Conservation (phyloP, 2,888 invertebrate species). For the Luperina nickerlii region DNA sequence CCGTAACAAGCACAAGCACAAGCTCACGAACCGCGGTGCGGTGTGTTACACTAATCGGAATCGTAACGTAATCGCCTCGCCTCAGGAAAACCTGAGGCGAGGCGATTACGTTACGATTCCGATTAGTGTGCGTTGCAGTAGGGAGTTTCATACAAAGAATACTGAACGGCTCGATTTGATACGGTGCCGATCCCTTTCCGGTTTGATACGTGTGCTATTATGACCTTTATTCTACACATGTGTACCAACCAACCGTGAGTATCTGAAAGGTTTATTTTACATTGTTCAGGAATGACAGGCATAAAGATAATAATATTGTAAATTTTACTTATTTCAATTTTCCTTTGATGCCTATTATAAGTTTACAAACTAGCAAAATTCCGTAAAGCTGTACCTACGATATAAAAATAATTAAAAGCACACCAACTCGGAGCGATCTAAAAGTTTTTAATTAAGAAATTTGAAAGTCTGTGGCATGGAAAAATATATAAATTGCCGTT, state of each 20-base stretch:
- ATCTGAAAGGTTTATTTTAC: neutral
- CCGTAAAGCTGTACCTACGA: slow-evolving; percentile 1
- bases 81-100: no score
- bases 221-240: neutral
- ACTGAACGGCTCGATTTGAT: no score
- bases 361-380: slow-evolving; percentile 20
- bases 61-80: no score
- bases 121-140: no score
- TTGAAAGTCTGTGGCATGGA: slow-evolving; percentile 37
- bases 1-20: no score
- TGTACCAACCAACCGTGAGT: neutral
- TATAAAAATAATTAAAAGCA: slow-evolving; percentile 44
- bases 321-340: neutral
- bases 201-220: no score
- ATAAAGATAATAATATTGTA: neutral
- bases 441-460: slow-evolving; percentile 64
- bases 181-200: no score
- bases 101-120: no score
- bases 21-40: no score
- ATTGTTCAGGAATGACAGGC: neutral
- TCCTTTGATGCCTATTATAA: neutral
- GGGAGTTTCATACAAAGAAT: no score
- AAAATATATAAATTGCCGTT: slow-evolving; percentile 57
- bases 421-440: slow-evolving; percentile 25
- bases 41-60: no score